Evolutionary conservation across 2,797 vertebrate genomes (phyloP).

Genomic region (Erethizon dorsatum): DNA sequence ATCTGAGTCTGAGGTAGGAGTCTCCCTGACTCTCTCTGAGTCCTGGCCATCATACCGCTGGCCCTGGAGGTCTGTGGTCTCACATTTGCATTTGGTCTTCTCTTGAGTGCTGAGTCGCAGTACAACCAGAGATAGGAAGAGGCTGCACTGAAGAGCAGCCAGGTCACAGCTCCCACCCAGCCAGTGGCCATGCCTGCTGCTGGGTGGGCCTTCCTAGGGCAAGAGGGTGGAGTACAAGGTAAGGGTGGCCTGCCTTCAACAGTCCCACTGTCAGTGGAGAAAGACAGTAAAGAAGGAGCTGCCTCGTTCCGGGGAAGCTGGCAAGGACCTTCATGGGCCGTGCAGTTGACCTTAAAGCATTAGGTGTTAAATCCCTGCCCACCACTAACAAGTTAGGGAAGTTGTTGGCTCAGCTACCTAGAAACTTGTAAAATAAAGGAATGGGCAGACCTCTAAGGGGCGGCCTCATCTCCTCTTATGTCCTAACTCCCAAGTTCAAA

Average conservation of each 20-base stretch:
- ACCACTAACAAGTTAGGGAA: neutral
- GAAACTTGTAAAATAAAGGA: neutral
- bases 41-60: rapidly evolving
- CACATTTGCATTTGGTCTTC: neutral
- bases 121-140: neutral
- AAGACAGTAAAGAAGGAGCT: neutral
- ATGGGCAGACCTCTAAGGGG: neutral
- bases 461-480: neutral
- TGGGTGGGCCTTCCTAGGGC: neutral
- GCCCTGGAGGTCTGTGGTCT: neutral
- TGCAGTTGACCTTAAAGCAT: neutral
- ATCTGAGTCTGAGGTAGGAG: slow-evolving; percentile 96
- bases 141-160: neutral
- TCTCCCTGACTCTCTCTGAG: neutral
- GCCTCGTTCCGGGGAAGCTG: slow-evolving; percentile 23
- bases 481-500: neutral
- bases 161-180: neutral
- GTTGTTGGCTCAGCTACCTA: neutral
- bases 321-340: neutral
- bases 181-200: neutral
- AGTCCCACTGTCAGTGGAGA: neutral
- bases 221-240: neutral
- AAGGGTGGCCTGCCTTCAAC: neutral
- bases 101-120: neutral
- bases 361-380: neutral